Evolutionary conservation across 2,888 invertebrate species (phyloP).

Genomic region (Drosophila antonietae): DNA sequence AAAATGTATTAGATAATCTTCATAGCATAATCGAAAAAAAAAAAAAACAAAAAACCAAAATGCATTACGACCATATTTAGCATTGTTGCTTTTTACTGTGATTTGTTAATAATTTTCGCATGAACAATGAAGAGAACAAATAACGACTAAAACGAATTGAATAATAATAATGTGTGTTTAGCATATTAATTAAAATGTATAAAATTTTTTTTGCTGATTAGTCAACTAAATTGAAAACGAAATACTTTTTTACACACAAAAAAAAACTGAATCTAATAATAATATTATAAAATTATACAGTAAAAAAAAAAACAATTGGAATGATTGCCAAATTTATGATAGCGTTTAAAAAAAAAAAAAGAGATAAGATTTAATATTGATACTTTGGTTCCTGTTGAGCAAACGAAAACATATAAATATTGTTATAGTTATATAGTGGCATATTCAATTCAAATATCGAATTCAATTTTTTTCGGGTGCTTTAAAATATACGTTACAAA

Average conservation of each 20-base stretch:
- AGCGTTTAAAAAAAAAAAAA: conserved; percentile 33
- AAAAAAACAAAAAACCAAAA: conserved; percentile 9
- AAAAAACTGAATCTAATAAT: conserved; percentile 8
- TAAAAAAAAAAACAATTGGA: conserved; percentile 44
- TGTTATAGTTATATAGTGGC: conserved; percentile 45
- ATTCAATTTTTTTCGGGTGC: conserved; percentile 16
- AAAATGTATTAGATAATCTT: conserved; percentile 14
- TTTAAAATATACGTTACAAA: background rate
- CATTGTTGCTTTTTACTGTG: conserved; percentile 78
- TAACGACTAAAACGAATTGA: conserved; percentile 31
- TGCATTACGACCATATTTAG: conserved; percentile 51
- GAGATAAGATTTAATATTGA: conserved; percentile 49
- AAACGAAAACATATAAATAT: conserved; percentile 37
- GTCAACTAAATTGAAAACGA: conserved; percentile 56
- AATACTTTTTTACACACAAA: conserved; percentile 40
- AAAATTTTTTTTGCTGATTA: conserved; percentile 52
- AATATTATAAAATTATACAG: conserved; percentile 23
- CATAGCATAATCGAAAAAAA: conserved; percentile 17
- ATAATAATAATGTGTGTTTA: conserved; percentile 24
- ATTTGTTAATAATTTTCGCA: conserved; percentile 75
- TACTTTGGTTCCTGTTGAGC: conserved; percentile 71
- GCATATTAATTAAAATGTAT: conserved; percentile 19
- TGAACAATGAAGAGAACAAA: conserved; percentile 47
- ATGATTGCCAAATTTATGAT: conserved; percentile 56
- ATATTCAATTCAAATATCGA: conserved; percentile 29